Conservation (phyloP, 2,113 vertebrate genomes). For the Brienomyrus longianalis region DNA sequence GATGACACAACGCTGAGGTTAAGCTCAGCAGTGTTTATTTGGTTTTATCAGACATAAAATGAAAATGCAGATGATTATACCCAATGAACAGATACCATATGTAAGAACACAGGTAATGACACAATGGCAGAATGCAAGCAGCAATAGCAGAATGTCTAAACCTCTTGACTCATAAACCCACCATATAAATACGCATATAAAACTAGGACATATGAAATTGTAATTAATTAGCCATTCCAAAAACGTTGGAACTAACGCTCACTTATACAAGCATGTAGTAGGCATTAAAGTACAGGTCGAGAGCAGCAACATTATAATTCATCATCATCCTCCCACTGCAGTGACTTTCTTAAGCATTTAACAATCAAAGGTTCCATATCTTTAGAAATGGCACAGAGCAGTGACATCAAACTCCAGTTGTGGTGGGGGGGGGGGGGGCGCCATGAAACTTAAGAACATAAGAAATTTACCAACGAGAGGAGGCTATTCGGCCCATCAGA, state of each 20-base stretch:
- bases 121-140: not conserved
- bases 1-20: not conserved
- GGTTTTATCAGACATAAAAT: not conserved
- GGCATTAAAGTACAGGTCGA: not conserved
- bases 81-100: not conserved
- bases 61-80: not conserved
- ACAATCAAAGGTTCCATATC: not conserved
- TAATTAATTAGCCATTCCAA: not conserved
- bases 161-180: not conserved
- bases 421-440: too few relatives aligned
- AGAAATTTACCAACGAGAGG: too few relatives aligned
- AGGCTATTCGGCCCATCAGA: too few relatives aligned
- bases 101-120: not conserved
- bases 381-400: not conserved
- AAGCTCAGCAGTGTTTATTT: too few relatives aligned
- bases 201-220: not conserved
- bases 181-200: not conserved
- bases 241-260: not conserved
- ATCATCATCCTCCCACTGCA: not conserved
- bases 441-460: too few relatives aligned
- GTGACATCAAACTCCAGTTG: too few relatives aligned
- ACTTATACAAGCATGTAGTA: not conserved
- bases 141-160: not conserved
- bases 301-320: not conserved
- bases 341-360: not conserved